phyloP scores from a whole-genome alignment of 1,140 invertebrate genomes.

The Diuraphis noxia region DNA sequence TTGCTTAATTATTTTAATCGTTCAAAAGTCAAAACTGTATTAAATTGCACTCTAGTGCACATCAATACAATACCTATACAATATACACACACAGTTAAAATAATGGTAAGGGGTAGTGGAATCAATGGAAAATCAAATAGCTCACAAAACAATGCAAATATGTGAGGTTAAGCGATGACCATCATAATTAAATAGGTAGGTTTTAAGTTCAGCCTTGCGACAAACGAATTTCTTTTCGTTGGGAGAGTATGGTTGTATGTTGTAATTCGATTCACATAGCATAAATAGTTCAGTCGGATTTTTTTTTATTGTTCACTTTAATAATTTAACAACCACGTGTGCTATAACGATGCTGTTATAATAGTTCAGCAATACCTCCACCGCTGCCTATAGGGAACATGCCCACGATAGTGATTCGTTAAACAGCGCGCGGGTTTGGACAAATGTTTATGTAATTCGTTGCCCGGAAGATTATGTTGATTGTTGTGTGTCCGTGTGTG shows the following conservation, averaged over 20 bases:
- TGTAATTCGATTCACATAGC: constrained; percentile 30
- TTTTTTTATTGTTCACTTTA: not conserved
- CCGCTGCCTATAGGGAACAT: not conserved
- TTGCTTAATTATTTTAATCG: not conserved
- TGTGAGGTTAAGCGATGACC: not conserved
- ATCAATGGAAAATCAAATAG: not conserved
- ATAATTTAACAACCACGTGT: not conserved
- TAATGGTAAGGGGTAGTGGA: not conserved
- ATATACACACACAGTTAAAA: not conserved
- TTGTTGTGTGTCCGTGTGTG: not conserved
- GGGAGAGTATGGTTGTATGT: not conserved
- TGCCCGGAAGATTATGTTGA: constrained; percentile 1
- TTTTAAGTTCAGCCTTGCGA: not conserved
- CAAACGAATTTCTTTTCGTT: constrained; percentile 9
- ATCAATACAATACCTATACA: not conserved
- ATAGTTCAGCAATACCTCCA: not conserved
- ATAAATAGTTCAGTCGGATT: not conserved
- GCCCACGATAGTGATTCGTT: not conserved
- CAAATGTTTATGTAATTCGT: constrained; percentile 10
- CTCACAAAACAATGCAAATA: not conserved
- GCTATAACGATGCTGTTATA: not conserved
- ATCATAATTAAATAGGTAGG: not conserved
- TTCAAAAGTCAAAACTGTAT: not conserved
- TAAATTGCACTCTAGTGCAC: not conserved
- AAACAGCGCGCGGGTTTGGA: constrained; percentile 12